A percentile compares a stretch with the other conserved stretches of the same genome.
Evolutionary conservation across 2,113 vertebrate species (phyloP).

Genomic region (Rhynchopsitta pachyrhyncha): DNA sequence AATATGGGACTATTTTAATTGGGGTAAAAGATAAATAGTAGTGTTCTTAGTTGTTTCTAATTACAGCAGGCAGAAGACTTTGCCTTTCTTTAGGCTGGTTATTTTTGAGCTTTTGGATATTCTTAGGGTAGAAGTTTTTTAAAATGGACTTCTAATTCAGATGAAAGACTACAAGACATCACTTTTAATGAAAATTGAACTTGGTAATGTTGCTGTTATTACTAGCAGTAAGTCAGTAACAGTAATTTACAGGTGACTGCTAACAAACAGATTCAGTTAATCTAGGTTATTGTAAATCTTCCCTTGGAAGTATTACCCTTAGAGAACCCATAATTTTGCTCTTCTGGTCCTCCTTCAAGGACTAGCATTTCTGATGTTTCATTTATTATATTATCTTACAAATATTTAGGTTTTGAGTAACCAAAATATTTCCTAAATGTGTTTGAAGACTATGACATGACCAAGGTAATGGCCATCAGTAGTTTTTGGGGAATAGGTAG

Average conservation of each 20-base stretch:
- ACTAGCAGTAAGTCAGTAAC: background rate
- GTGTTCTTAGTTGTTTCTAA: background rate
- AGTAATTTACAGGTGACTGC: background rate
- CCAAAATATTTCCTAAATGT: background rate
- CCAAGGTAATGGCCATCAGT: background rate
- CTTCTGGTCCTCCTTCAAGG: background rate
- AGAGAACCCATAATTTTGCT: background rate
- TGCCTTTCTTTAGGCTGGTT: background rate
- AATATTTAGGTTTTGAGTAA: background rate
- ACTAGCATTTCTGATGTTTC: background rate
- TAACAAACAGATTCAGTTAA: background rate
- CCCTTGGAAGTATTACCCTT: background rate
- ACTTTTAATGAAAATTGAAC: background rate
- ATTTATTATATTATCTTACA: background rate
- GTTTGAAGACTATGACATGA: background rate
- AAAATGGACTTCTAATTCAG: background rate
- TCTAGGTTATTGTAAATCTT: background rate
- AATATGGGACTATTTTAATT: background rate
- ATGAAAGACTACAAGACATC: background rate
- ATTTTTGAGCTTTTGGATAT: background rate
- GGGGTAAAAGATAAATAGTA: background rate
- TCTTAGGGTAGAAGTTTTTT: background rate
- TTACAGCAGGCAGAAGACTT: background rate
- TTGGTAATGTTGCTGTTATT: background rate
- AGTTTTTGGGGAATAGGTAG: background rate